These are phyloP conservation scores for Euplagia quadripunctaria DNA, from an alignment of 2,888 invertebrate species.

Conservation along the genomic window DNA sequence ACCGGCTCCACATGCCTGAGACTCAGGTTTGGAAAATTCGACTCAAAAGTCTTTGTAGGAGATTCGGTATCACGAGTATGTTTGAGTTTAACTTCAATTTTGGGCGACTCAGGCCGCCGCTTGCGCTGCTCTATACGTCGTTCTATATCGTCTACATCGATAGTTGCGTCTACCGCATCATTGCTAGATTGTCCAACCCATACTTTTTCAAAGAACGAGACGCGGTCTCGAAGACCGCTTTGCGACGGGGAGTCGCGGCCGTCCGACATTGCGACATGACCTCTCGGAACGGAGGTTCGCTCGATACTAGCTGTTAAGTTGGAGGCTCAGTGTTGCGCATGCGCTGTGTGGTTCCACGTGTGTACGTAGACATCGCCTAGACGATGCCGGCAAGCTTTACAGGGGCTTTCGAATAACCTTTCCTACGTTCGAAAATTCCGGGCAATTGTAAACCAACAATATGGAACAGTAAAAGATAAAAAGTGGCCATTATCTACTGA, in stretches of 20 bases:
- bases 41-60: constrained; percentile 78
- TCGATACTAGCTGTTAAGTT: constrained; percentile 79
- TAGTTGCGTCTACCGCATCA: constrained; percentile 77
- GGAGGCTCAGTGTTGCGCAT: constrained; percentile 66
- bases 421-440: constrained; percentile 26
- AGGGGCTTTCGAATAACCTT: constrained; percentile 43
- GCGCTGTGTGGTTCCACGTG: constrained; percentile 73
- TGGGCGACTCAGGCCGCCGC: constrained; percentile 85
- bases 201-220: constrained; percentile 93
- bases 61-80: constrained; percentile 85
- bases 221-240: constrained; percentile 90
- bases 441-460: neutral
- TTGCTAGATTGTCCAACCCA: constrained; percentile 88
- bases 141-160: constrained; percentile 88
- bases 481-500: neutral
- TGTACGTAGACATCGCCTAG: constrained; percentile 73
- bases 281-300: constrained; percentile 81
- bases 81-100: constrained; percentile 88
- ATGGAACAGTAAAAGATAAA: neutral
- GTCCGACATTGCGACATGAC: constrained; percentile 86
- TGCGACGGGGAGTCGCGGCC: constrained; percentile 85
- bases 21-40: constrained; percentile 77
- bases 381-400: constrained; percentile 58
- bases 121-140: constrained; percentile 87
- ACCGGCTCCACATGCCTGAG: constrained; percentile 80